Evolutionary conservation across 2,888 invertebrate genomes (phyloP).

Genomic region (Diadromus collaris): DNA sequence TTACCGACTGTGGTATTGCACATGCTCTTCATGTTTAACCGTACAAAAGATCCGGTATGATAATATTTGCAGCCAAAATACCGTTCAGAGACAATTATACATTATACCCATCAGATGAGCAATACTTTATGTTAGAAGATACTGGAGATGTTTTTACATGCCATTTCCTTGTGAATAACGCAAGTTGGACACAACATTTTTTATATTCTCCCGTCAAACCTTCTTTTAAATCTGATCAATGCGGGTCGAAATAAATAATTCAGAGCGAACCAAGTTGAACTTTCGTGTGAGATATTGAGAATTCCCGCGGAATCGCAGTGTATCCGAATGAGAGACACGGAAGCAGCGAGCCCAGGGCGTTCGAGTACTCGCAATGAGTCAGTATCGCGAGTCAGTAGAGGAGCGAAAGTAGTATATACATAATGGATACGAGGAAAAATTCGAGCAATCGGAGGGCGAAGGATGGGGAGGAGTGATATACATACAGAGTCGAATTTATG

Average conservation of each 20-base stretch:
- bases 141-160: too few species aligned
- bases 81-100: too few species aligned
- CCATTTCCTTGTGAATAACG: too few species aligned
- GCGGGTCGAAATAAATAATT: not conserved
- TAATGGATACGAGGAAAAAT: slow-evolving; percentile 39
- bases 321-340: not conserved
- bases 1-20: too few species aligned
- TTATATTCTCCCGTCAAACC: too few species aligned
- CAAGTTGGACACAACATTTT: too few species aligned
- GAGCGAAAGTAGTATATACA: not conserved
- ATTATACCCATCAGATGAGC: too few species aligned
- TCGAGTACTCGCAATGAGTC: not conserved
- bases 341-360: not conserved
- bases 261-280: not conserved
- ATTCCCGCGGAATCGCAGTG: not conserved
- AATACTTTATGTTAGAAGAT: too few species aligned
- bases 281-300: not conserved
- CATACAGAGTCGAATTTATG: slow-evolving; percentile 62
- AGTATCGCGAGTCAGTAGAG: not conserved
- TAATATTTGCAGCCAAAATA: too few species aligned
- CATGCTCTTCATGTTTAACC: too few species aligned
- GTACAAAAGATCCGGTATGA: too few species aligned
- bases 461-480: slow-evolving; percentile 35
- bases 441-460: slow-evolving; percentile 54
- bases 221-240: too few species aligned